Evolutionary conservation across 2,113 vertebrate species (phyloP), one percentile per base, ranked within the genome.

Genomic region (Tenebrosternarchus preto): DNA sequence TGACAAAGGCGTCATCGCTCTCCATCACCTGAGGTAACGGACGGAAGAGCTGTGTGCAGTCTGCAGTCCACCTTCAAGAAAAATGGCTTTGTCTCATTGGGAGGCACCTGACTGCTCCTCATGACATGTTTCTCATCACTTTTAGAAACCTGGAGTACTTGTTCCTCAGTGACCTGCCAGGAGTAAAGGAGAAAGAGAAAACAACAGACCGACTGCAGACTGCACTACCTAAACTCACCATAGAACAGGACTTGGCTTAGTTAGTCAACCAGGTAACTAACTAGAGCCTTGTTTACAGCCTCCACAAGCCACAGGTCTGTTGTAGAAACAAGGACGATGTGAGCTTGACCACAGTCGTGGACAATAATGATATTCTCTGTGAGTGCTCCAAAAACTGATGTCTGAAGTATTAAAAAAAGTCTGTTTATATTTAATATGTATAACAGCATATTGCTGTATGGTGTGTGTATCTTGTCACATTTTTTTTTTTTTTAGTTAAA

Each of bases 161-260:
- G 88, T 94, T 94, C 78, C 93, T 99, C 90, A 93, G 94, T 22
- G 97, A 99, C 83, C 96, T 99, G 53, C 98, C 97, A 11, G 95
- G 93, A 69, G 69, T 99, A 85, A 93, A 39, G 85, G 86, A 98
- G 85, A 96, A 90, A 86, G 90, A 95, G 73, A 88, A 8, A 0
- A 95, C 95, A 0, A 70, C 85, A 8, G 84, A 85, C 2, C n/a
- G 92, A 80, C 91, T 99, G 53, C 90, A 91, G 88, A 93, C 88
- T n/a, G 91, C 96, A 0, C 91, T 96, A 61, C 96, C 97, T 0
- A 90, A 89, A 16, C 90, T 98, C 70, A 85, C 93, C 60, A 36
- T 99, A 76, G 88, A 92, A 71, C 87, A 96, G 82, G 94, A 98
- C 67, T 81, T 92, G 56, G 85, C 82, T 60, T 92, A 88, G 27